phyloP scores from a whole-genome alignment of 1,140 invertebrate genomes.

The Lamellibrachia luymesi region DNA sequence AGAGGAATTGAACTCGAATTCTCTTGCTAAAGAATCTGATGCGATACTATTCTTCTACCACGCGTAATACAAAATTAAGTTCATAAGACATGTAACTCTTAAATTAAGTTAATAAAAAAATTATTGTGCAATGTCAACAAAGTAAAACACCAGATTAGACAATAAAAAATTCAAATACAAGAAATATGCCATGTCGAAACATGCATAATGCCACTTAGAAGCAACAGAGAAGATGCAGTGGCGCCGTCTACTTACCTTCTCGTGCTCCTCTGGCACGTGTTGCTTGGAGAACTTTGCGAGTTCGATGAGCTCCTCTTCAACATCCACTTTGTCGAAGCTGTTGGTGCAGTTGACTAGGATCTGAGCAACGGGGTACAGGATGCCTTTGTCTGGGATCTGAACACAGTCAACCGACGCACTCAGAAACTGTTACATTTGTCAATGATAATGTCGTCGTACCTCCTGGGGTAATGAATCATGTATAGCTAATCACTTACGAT shows the following conservation, averaged over 20 bases:
- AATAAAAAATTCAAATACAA: background rate
- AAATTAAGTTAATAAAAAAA: too few relatives aligned
- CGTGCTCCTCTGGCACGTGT: slow-evolving; percentile 95
- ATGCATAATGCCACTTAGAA: background rate
- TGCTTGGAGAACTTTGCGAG: slow-evolving; percentile 99
- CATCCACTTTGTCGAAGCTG: slow-evolving; percentile 96
- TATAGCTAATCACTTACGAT: background rate
- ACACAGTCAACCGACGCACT: background rate
- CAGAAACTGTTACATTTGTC: too few relatives aligned
- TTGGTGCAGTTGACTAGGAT: slow-evolving; percentile 96
- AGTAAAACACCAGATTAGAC: background rate
- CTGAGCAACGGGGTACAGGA: slow-evolving; percentile 88
- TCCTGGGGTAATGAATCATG: background rate
- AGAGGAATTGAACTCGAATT: too few relatives aligned
- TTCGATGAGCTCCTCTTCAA: slow-evolving; percentile 95
- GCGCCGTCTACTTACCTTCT: slow-evolving; percentile 39
- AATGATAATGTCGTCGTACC: background rate
- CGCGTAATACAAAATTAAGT: too few relatives aligned
- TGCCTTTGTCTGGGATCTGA: slow-evolving; percentile 70
- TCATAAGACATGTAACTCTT: too few relatives aligned
- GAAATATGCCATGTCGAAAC: background rate
- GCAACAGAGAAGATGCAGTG: background rate
- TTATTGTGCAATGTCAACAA: too few relatives aligned
- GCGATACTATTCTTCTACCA: too few relatives aligned
- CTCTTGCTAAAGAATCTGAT: too few relatives aligned